Evolutionary conservation across 2,888 invertebrate species (phyloP), one percentile per base, ranked within the genome.

Genomic region (Osedax fenrisi): DNA sequence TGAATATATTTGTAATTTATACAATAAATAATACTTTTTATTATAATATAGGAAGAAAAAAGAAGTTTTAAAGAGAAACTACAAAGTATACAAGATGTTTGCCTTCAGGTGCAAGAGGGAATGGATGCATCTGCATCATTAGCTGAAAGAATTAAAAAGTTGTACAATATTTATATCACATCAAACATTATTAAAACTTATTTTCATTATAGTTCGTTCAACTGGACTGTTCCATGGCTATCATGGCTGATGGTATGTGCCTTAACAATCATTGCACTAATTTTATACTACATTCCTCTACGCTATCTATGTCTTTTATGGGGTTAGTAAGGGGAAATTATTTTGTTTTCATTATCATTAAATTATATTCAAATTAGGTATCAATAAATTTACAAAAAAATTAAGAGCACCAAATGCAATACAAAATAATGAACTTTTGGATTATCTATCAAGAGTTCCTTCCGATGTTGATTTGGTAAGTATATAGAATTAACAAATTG

Each of bases 1-100:
- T n/a, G n/a, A n/a, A n/a, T n/a, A n/a, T n/a, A n/a, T n/a, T n/a
- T n/a, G n/a, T n/a, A n/a, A n/a, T n/a, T n/a, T n/a, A n/a, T n/a
- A n/a, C n/a, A n/a, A n/a, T n/a, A n/a, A n/a, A n/a, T n/a, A n/a
- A n/a, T n/a, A n/a, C n/a, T n/a, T n/a, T n/a, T n/a, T n/a, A n/a
- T n/a, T n/a, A n/a, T n/a, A n/a, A n/a, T n/a, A n/a, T 76, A 82
- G 90, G 95, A 95, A 84, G 95, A 94, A 83, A 94, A 94, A 84
- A 94, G 94, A 86, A 92, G 92, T 79, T 87, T 97, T 73, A 93
- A 94, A 83, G 94, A 95, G 84, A 89, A 92, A 76, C 85, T 97
- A 62, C 93, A 93, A 85, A 92, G 94, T 1, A 93, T 97, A 79
- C 96, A 97, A 84, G 97, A 98, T 85, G 95, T 96, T 2, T 94